A percentile compares a stretch with the other conserved stretches of the same genome.
Conservation (phyloP, 2,797 vertebrate genomes). For the Phalloptychus januarius region DNA sequence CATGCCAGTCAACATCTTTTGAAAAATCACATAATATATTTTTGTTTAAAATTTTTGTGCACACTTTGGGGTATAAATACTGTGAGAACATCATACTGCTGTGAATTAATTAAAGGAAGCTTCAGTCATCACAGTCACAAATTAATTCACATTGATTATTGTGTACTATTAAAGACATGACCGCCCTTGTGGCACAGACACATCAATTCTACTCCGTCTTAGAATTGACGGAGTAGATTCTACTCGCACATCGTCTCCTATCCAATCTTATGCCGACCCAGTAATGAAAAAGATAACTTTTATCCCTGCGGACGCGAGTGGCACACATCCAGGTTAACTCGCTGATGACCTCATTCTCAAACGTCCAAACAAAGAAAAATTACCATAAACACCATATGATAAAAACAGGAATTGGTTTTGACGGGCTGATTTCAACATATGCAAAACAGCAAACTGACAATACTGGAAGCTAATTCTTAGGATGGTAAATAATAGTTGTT, state of each 20-base stretch:
- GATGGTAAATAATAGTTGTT: not conserved
- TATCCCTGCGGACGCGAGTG: slow-evolving; percentile 32
- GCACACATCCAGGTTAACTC: slow-evolving; percentile 11
- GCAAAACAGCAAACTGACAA: not conserved
- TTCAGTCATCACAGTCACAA: not conserved
- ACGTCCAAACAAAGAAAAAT: slow-evolving; percentile 2
- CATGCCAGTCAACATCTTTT: not conserved
- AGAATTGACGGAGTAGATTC: too few relatives aligned
- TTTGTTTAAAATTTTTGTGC: not conserved
- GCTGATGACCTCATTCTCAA: slow-evolving; percentile 1
- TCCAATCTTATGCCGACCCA: not conserved
- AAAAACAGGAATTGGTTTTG: not conserved
- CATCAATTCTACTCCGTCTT: not conserved
- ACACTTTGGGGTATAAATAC: not conserved
- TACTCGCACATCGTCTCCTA: not conserved
- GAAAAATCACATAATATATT: not conserved
- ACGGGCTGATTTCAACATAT: not conserved
- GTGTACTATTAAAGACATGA: not conserved
- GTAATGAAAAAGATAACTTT: slow-evolving; percentile 11
- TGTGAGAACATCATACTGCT: not conserved
- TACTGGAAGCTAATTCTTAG: not conserved
- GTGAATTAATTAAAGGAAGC: not conserved
- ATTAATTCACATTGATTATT: not conserved
- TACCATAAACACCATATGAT: not conserved
- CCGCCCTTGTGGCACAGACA: not conserved